Conservation (phyloP, 2,113 vertebrate genomes). For the Scartelaos histophorus region DNA sequence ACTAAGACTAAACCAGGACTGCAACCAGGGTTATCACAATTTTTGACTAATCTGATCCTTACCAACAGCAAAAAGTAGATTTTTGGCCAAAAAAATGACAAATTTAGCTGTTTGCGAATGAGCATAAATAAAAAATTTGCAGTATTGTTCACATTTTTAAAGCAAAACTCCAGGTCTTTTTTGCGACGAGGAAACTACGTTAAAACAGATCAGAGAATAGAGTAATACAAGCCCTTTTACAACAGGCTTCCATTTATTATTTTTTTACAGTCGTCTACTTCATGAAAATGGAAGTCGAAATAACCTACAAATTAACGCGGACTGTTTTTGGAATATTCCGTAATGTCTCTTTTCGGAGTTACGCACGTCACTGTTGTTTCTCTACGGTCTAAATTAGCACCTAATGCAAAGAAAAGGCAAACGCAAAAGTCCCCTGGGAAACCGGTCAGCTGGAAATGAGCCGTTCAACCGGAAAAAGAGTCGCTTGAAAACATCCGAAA, state of each 20-base stretch:
- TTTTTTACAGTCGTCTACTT: constrained; percentile 63
- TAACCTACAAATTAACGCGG: constrained; percentile 48
- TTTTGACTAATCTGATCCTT: no score
- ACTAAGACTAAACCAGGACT: no score
- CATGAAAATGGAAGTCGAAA: constrained; percentile 49
- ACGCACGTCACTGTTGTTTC: constrained; percentile 29
- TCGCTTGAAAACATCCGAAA: background rate
- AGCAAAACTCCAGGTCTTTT: no score
- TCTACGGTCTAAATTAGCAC: constrained; percentile 55
- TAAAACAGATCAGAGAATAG: no score
- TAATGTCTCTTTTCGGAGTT: constrained; percentile 19
- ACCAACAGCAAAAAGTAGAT: no score
- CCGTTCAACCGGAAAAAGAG: constrained; percentile 28
- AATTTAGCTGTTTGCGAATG: no score
- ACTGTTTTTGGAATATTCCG: constrained; percentile 20
- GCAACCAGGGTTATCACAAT: no score
- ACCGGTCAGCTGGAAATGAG: constrained; percentile 35
- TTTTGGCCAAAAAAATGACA: no score
- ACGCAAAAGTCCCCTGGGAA: constrained; percentile 24
- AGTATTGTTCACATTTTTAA: no score
- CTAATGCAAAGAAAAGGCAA: constrained; percentile 55
- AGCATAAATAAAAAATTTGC: no score
- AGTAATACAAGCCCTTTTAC: background rate
- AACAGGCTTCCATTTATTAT: constrained; percentile 54
- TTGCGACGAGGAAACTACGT: no score